Base-by-base conservation (phyloP, 2,797 vertebrate genomes). In the Falco berigora region DNA sequence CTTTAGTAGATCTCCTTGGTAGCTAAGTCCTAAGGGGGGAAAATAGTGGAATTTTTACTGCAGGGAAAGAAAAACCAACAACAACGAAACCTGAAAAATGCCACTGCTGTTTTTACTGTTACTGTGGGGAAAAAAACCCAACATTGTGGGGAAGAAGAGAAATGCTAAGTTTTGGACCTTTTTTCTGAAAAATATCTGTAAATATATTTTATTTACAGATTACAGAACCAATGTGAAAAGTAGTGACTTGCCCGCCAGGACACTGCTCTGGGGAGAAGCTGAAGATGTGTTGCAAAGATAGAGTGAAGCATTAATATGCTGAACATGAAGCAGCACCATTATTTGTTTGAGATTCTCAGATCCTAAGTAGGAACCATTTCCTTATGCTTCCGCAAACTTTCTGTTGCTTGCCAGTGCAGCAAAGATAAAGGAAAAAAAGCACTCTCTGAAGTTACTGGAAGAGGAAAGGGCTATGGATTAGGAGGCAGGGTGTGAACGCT, bases 61-160 rank as follows among this genome's bases (percentile, higher is more conserved):
- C 6, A 36, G 22, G 4, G 5, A 0, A 2, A 19, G 47, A 69
- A 73, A 50, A 64, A 38, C 6, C 4, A 44, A 8, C 53, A 53
- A 4, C 6, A 4, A 50, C 19, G 14, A 24, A 72, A 25, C 10
- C 13, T 14, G 11, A 5, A 52, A 12, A 18, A 61, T 1, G 1
- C 3, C 42, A 42, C 28, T 62, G 42, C 20, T 78, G 14, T 9
- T 71, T 75, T 76, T 34, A 50, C 17, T 49, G 25, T 2, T 1
- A 74, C 17, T 62, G 28, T 40, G 36, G 40, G 49, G 40, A 44
- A 28, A 18, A 68, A 86, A 82, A 7, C 30, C 6, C 8, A 78
- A 28, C 12, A 7, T 5, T 20, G 23, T 4, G 13, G 58, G 23
- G 50, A 85, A 75, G 63, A 49, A 14, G 24, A 77, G 10, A 80